Percentiles rank a stretch among this genome's conserved stretches.
Conservation (phyloP, 2,113 vertebrate genomes). For the Pangasianodon hypophthalmus region DNA sequence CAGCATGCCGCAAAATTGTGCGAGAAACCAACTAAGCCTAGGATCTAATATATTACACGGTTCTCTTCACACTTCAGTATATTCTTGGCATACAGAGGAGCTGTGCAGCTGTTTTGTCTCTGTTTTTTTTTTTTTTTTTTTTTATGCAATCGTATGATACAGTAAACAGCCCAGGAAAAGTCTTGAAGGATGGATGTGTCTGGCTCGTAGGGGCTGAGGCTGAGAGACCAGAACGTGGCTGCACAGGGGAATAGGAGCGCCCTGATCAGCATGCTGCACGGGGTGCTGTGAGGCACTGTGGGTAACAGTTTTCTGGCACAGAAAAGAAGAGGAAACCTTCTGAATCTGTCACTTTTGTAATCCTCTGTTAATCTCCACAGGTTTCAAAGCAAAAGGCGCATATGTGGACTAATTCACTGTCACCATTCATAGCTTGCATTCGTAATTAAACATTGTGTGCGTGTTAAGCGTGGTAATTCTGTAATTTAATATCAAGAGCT, state of each 20-base stretch:
- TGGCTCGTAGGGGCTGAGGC: slow-evolving; percentile 31
- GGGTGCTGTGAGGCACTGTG: slow-evolving; percentile 58
- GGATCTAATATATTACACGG: slow-evolving; percentile 49
- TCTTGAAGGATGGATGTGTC: background rate
- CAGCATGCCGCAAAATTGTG: slow-evolving; percentile 55
- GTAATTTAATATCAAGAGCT: background rate
- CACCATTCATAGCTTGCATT: background rate
- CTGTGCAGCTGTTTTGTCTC: slow-evolving; percentile 27
- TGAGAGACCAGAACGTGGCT: slow-evolving; percentile 23
- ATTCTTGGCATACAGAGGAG: slow-evolving; percentile 50
- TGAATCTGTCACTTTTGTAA: background rate
- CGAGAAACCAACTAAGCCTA: slow-evolving; percentile 52
- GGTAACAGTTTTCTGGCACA: slow-evolving; percentile 50
- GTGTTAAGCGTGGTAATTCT: background rate
- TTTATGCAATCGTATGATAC: slow-evolving; percentile 1
- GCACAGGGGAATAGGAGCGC: slow-evolving; percentile 9
- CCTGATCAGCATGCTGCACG: slow-evolving; percentile 44
- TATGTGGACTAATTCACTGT: slow-evolving; percentile 20
- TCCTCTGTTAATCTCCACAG: slow-evolving; percentile 11
- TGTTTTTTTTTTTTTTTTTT: background rate
- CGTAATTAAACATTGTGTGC: slow-evolving; percentile 10
- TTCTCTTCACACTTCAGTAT: slow-evolving; percentile 38
- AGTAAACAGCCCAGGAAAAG: slow-evolving; percentile 23
- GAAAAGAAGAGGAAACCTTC: slow-evolving; percentile 22
- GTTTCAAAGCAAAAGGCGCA: background rate